These are phyloP conservation scores for Mesoclemmys tuberculata DNA, from an alignment of 2,113 vertebrate species.

Conservation along the genomic window DNA sequence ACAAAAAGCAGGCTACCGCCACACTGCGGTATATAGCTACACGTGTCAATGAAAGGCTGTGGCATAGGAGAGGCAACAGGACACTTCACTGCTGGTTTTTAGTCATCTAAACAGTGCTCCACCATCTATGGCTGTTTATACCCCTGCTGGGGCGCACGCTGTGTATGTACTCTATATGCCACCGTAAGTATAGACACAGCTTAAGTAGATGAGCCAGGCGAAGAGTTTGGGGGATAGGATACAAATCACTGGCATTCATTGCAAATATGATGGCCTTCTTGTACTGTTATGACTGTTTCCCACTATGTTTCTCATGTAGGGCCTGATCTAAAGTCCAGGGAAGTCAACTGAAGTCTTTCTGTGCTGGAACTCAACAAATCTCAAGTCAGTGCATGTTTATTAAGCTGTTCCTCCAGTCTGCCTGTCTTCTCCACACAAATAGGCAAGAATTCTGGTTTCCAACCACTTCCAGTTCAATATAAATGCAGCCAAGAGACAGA, in stretches of 20 bases:
- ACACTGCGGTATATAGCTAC: neutral
- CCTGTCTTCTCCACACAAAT: neutral
- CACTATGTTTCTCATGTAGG: neutral
- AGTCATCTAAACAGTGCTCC: neutral
- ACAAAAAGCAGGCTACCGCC: neutral
- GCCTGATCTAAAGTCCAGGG: neutral
- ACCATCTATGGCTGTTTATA: neutral
- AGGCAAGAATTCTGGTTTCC: slow-evolving; percentile 8
- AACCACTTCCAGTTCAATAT: neutral
- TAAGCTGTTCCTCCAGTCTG: neutral
- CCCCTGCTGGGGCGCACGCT: neutral
- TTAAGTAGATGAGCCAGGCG: slow-evolving; percentile 15
- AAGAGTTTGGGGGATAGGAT: slow-evolving; percentile 38
- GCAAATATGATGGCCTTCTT: neutral
- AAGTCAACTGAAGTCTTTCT: neutral
- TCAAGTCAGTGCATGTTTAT: neutral
- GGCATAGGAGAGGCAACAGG: neutral
- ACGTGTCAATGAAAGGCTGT: neutral
- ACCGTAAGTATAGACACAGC: neutral
- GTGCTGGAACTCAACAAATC: neutral
- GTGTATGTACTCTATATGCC: neutral
- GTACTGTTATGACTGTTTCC: slow-evolving; percentile 22
- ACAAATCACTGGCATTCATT: slow-evolving; percentile 24
- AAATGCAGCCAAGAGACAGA: neutral
- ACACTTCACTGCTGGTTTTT: neutral